Conservation (phyloP, 2,888 invertebrate genomes). For the Parasteatoda lunata region DNA sequence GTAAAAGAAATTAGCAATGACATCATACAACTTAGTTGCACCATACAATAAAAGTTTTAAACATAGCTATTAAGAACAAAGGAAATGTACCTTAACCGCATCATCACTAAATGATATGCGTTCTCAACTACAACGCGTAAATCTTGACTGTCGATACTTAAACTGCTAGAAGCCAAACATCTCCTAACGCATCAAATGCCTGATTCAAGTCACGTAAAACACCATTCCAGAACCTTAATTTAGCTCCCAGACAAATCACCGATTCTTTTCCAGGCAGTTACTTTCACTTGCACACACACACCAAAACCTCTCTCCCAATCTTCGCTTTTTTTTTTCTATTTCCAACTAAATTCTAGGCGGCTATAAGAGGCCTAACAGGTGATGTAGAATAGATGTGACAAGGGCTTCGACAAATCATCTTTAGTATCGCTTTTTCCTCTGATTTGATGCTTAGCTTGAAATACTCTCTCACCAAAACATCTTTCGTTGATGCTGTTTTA, state of each 20-base stretch:
- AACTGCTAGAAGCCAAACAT: constrained; percentile 23
- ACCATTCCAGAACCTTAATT: constrained; percentile 63
- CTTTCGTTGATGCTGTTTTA: not conserved
- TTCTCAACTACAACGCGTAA: constrained; percentile 9
- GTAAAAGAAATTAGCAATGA: no score
- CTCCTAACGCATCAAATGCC: constrained; percentile 4
- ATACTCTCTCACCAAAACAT: constrained; percentile 1
- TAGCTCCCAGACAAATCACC: constrained; percentile 67
- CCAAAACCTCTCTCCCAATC: not conserved
- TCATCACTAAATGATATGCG: not conserved
- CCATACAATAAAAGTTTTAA: not conserved
- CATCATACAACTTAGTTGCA: no score
- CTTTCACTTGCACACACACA: constrained; percentile 58
- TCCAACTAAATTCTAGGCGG: constrained; percentile 22
- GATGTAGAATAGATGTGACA: constrained; percentile 58
- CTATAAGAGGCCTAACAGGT: constrained; percentile 24
- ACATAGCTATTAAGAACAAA: not conserved
- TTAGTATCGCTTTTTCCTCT: constrained; percentile 24
- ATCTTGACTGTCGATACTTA: constrained; percentile 39
- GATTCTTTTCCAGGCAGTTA: constrained; percentile 68
- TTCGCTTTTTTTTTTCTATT: not conserved
- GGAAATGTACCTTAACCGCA: not conserved
- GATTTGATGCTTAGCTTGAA: constrained; percentile 46
- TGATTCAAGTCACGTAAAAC: constrained; percentile 57
- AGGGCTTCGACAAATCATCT: constrained; percentile 60